Evolutionary conservation across 1,140 invertebrate species (phyloP).

Genomic region (Oncopodura yosiiana): DNA sequence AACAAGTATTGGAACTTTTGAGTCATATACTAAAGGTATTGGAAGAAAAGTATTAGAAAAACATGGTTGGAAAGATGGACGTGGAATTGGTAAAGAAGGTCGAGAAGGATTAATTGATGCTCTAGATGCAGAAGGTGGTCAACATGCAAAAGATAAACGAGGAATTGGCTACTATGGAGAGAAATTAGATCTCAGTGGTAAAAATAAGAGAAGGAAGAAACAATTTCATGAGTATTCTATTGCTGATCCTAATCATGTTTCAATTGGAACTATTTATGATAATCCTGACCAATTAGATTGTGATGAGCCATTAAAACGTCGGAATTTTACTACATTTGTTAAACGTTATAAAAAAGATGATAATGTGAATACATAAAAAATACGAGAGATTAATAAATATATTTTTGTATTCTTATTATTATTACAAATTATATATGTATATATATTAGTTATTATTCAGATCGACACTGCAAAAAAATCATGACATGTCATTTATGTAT

Average conservation of each 20-base stretch:
- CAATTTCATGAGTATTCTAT: slow-evolving; percentile 2
- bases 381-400: not conserved
- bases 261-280: slow-evolving; percentile 34
- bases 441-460: not conserved
- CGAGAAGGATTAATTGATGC: slow-evolving; percentile 37
- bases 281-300: slow-evolving; percentile 25
- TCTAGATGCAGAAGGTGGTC: slow-evolving; percentile 21
- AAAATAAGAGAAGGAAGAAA: slow-evolving; percentile 3
- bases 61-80: slow-evolving; percentile 49
- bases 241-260: slow-evolving; percentile 14
- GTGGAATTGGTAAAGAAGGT: slow-evolving; percentile 43
- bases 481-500: not conserved
- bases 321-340: slow-evolving; percentile 24
- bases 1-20: slow-evolving; percentile 42
- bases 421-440: not conserved
- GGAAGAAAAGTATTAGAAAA: slow-evolving; percentile 46
- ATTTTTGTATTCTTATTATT: not conserved
- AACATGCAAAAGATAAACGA: slow-evolving; percentile 25
- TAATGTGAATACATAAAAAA: too few species aligned
- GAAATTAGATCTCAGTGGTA: slow-evolving; percentile 13
- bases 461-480: not conserved
- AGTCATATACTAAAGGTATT: slow-evolving; percentile 44
- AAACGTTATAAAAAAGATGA: slow-evolving; percentile 27
- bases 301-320: slow-evolving; percentile 19
- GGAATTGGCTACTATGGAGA: slow-evolving; percentile 34